A percentile compares a stretch with the other conserved stretches of the same genome.
Evolutionary conservation across 2,888 invertebrate genomes (phyloP).

Genomic region (Harpalus rubripes): DNA sequence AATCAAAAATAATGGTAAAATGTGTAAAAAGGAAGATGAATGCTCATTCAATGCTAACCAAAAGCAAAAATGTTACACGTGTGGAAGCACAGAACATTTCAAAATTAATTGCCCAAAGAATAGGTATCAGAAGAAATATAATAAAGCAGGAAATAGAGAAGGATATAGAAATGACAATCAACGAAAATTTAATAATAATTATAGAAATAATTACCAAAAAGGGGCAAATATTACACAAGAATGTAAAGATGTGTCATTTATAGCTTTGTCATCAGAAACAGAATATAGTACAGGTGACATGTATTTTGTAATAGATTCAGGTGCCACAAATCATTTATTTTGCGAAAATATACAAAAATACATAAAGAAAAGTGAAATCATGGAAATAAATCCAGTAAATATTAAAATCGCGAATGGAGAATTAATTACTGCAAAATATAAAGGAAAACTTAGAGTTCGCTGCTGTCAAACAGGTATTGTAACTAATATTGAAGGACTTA

Average conservation of each 20-base stretch:
- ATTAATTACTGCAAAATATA: neutral
- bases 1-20: neutral
- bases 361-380: neutral
- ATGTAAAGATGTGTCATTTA: neutral
- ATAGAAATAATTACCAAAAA: neutral
- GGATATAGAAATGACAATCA: neutral
- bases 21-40: neutral
- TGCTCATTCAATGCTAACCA: neutral
- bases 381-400: neutral
- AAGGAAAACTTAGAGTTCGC: constrained; percentile 1
- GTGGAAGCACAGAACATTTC: constrained; percentile 1
- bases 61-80: neutral
- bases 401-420: constrained; percentile 18
- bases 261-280: neutral
- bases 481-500: neutral
- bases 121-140: neutral
- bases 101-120: constrained; percentile 5
- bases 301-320: constrained; percentile 4
- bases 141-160: neutral
- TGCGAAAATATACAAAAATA: neutral
- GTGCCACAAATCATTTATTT: neutral
- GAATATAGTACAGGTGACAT: neutral
- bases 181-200: neutral
- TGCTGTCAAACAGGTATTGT: constrained; percentile 2
- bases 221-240: neutral